Evolutionary conservation across 30 jellyfish, hydroid and myxozoan species (phyloP).

Genomic region (Aurelia aurita): DNA sequence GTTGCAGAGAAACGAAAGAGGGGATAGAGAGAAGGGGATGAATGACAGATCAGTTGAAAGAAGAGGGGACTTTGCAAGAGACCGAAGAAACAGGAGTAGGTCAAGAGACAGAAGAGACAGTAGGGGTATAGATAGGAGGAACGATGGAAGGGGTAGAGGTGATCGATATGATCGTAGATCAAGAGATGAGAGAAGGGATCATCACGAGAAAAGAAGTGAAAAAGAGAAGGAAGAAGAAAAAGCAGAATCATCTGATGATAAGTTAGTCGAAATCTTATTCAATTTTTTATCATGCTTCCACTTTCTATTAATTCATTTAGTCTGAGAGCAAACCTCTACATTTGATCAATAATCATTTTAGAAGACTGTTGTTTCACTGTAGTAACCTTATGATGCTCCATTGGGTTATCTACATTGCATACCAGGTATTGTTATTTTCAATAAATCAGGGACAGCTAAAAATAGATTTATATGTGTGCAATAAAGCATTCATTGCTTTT

Average conservation of each 20-base stretch:
- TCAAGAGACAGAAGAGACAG: slow-evolving; percentile 59
- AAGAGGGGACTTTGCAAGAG: slow-evolving; percentile 40
- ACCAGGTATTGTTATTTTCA: too few relatives aligned
- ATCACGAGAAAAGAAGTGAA: neutral
- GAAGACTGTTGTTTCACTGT: too few relatives aligned
- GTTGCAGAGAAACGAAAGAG: neutral
- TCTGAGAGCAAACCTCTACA: too few relatives aligned
- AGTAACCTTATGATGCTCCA: too few relatives aligned
- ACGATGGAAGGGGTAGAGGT: slow-evolving; percentile 64
- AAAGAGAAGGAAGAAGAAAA: slow-evolving; percentile 59
- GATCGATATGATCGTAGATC: slow-evolving; percentile 35
- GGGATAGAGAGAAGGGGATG: slow-evolving; percentile 23
- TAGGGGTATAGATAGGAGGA: slow-evolving; percentile 12
- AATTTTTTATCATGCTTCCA: neutral
- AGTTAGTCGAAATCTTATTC: slow-evolving; percentile 46
- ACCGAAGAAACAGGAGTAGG: slow-evolving; percentile 49
- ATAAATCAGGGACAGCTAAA: too few relatives aligned
- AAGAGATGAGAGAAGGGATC: slow-evolving; percentile 32
- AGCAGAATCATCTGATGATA: slow-evolving; percentile 85
- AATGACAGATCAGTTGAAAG: slow-evolving; percentile 12
- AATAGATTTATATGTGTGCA: too few relatives aligned
- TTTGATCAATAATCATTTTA: too few relatives aligned
- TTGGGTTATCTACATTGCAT: too few relatives aligned
- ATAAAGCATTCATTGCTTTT: too few relatives aligned
- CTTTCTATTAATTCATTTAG: too few relatives aligned